phyloP scores from a whole-genome alignment of 2,113 vertebrate genomes.

The Neolamprologus brichardi region DNA sequence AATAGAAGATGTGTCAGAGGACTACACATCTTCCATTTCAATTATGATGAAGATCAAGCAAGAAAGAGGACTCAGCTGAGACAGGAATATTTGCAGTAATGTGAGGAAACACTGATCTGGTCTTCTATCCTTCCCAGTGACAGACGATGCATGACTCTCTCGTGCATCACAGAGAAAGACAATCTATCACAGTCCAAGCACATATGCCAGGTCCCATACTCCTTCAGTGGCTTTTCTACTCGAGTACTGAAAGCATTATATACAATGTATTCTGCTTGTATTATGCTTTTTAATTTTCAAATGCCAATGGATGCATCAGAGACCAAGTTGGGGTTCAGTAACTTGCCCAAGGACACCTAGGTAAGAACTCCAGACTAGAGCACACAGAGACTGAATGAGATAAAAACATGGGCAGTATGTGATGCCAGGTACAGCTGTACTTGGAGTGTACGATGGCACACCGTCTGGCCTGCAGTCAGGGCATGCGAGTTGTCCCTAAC shows the following conservation, averaged over 20 bases:
- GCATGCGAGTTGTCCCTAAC: accelerated
- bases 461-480: accelerated
- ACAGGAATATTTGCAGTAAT: background rate
- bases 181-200: background rate
- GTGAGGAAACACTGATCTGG: background rate
- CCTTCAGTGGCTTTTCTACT: background rate
- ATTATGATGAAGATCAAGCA: background rate
- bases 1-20: background rate
- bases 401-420: background rate
- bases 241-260: background rate
- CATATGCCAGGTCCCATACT: accelerated
- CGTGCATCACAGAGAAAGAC: accelerated
- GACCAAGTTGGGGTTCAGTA: background rate
- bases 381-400: background rate
- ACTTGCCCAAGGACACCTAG: background rate
- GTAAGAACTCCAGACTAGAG: accelerated
- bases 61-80: background rate
- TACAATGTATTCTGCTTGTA: accelerated
- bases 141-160: accelerated
- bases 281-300: accelerated
- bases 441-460: accelerated
- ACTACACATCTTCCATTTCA: accelerated
- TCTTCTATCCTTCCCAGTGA: background rate
- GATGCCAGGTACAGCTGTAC: background rate
- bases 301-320: background rate